Conservation (phyloP, 1,140 invertebrate species). For the Lycorma delicatula region DNA sequence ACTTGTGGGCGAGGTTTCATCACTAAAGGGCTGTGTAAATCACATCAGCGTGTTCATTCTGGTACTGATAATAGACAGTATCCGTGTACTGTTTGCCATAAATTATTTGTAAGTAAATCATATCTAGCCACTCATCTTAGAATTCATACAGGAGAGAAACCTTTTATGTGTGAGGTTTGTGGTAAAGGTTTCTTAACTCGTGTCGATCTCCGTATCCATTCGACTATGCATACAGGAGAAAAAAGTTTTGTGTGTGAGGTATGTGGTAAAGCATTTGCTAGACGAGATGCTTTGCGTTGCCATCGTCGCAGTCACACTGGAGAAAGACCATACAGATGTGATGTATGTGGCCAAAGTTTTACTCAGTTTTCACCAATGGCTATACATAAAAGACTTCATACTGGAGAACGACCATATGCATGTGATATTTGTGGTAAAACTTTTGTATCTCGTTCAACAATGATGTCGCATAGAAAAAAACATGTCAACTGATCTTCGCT, state of each 20-base stretch:
- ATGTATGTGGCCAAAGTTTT: conserved; percentile 53
- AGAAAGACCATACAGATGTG: conserved; percentile 45
- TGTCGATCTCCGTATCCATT: conserved; percentile 49
- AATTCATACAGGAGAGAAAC: conserved; percentile 80
- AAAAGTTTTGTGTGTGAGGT: conserved; percentile 59
- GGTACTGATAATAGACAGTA: conserved; percentile 56
- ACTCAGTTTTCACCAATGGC: conserved; percentile 55
- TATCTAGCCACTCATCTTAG: conserved; percentile 76
- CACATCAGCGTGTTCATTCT: conserved; percentile 59
- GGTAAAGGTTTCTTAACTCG: conserved; percentile 55
- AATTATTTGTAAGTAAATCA: conserved; percentile 63
- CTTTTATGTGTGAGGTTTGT: conserved; percentile 56
- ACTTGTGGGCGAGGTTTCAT: conserved; percentile 73
- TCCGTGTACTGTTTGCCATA: conserved; percentile 54
- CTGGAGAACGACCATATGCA: conserved; percentile 69
- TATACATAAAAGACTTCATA: conserved; percentile 54
- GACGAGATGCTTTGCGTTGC: conserved; percentile 56
- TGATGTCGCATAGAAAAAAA: conserved; percentile 51
- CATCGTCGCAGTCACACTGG: conserved; percentile 54
- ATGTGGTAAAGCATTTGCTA: conserved; percentile 55
- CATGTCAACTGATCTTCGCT: too few species aligned
- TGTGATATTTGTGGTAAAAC: conserved; percentile 60
- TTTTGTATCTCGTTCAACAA: conserved; percentile 49
- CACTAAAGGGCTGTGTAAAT: conserved; percentile 63
- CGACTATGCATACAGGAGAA: conserved; percentile 81